phyloP scores from a whole-genome alignment of 2,797 vertebrate species.

The Glyptemys insculpta region DNA sequence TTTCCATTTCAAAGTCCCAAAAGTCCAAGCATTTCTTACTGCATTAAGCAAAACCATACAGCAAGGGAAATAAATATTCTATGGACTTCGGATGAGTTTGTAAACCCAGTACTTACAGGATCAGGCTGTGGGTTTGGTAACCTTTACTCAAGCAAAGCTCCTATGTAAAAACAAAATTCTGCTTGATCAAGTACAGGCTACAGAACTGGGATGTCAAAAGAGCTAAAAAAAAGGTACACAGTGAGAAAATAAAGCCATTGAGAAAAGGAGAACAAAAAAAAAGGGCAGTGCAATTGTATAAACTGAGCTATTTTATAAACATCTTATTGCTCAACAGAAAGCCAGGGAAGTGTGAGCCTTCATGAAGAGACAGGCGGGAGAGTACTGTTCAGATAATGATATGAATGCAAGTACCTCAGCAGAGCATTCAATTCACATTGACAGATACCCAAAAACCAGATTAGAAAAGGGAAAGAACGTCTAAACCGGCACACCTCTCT shows the following conservation, averaged over 20 bases:
- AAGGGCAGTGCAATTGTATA: slow-evolving; percentile 27
- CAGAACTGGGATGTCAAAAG: slow-evolving; percentile 42
- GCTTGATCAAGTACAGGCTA: slow-evolving; percentile 10
- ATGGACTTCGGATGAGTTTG: slow-evolving; percentile 12
- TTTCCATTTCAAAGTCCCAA: background rate
- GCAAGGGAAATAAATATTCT: slow-evolving; percentile 13
- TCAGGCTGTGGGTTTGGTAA: slow-evolving; percentile 9
- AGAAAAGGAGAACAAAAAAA: background rate
- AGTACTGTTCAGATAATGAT: background rate
- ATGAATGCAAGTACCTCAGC: background rate
- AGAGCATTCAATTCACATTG: slow-evolving; percentile 11
- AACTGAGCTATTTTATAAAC: slow-evolving; percentile 30
- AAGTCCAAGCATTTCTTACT: background rate
- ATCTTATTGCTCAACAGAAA: background rate
- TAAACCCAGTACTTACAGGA: slow-evolving; percentile 37
- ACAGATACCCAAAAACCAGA: background rate
- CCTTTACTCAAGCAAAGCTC: background rate
- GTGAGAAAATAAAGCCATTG: slow-evolving; percentile 28
- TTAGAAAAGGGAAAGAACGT: background rate
- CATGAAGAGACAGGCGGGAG: background rate
- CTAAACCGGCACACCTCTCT: background rate
- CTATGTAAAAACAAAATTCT: background rate
- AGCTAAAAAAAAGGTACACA: slow-evolving; percentile 16
- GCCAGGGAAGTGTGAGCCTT: background rate
- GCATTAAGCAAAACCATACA: slow-evolving; percentile 18